These are phyloP conservation scores for Biston betularia DNA, from an alignment of 2,888 invertebrate genomes.

Conservation along the genomic window DNA sequence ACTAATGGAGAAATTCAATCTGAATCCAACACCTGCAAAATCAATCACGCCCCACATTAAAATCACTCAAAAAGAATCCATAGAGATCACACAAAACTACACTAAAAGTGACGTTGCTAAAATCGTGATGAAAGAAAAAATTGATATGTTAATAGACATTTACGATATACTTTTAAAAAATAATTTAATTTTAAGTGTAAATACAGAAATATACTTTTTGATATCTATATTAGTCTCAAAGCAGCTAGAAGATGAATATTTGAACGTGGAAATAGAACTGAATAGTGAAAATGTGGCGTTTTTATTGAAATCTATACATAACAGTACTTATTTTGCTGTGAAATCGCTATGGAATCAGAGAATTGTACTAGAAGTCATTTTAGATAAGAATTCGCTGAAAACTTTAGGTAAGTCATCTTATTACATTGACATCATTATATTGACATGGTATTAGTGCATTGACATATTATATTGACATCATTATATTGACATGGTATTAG, in stretches of 20 bases:
- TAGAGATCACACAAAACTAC: slow-evolving; percentile 59
- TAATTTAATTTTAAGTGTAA: slow-evolving; percentile 88
- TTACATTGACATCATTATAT: too few species aligned
- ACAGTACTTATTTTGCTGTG: slow-evolving; percentile 92
- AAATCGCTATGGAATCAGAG: slow-evolving; percentile 87
- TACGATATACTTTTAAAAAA: slow-evolving; percentile 87
- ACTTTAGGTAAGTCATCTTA: slow-evolving; percentile 54
- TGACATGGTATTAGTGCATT: too few species aligned
- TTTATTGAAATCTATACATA: slow-evolving; percentile 85
- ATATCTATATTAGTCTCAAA: slow-evolving; percentile 87
- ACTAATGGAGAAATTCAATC: slow-evolving; percentile 80
- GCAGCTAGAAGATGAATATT: slow-evolving; percentile 71
- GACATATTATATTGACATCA: too few species aligned
- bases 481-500: too few species aligned
- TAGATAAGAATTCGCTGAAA: slow-evolving; percentile 89
- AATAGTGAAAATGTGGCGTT: slow-evolving; percentile 56
- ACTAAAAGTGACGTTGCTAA: slow-evolving; percentile 72
- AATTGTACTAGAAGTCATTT: slow-evolving; percentile 81
- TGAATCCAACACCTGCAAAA: slow-evolving; percentile 64
- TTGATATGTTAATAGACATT: slow-evolving; percentile 85
- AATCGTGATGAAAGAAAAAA: slow-evolving; percentile 79
- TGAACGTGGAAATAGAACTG: slow-evolving; percentile 54
- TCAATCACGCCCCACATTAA: slow-evolving; percentile 65
- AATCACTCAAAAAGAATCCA: slow-evolving; percentile 63
- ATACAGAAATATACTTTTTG: slow-evolving; percentile 89